Evolutionary conservation across 2,113 vertebrate genomes (phyloP), one percentile per base, ranked within the genome.

Genomic region (Indicator indicator): DNA sequence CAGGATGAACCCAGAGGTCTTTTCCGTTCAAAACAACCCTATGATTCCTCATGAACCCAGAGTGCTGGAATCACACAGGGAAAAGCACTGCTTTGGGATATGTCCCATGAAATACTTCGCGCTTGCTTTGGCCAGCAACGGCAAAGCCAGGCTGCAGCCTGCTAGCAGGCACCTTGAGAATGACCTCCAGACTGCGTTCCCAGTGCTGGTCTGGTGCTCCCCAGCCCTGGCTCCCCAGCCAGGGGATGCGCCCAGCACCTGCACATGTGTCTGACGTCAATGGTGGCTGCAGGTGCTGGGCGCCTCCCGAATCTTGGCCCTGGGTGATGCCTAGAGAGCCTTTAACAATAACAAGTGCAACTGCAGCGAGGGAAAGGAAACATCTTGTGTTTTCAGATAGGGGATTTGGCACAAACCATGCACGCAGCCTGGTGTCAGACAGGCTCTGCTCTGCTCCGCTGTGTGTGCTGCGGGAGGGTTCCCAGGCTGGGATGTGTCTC

Each of bases 281-380:
- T 0, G 6, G 7, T 0, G n/a, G 24, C 15, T 36, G 93, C 94
- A 96, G 93, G 91, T 96, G 96, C 91, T 1, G 64, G 81, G 87
- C 6, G n/a, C 86, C 33, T 20, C 81, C 36, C 21, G 1, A 28
- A 3, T 21, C 62, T 88, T 86, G 95, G 94, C 89, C 78, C 76
- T 62, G 0, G 5, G 63, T 1, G 54, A 46, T 73, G 84, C 78
- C 56, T 62, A 2, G 89, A 75, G 94, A 91, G 86, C 0, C 6
- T 82, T 90, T 26, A 70, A 95, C 89, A 89, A 75, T 83, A 79
- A 74, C 83, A 60, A 88, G 73, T 48, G 93, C 17, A 56, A 79
- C n/a, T 38, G 72, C 95, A 42, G 91, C 12, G 73, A 73, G 95
- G 75, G 94, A 95, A 93, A 97, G 96, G 97, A 97, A 98, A 96